phyloP scores from a whole-genome alignment of 2,113 vertebrate species.

The Sinocyclocheilus rhinocerous region DNA sequence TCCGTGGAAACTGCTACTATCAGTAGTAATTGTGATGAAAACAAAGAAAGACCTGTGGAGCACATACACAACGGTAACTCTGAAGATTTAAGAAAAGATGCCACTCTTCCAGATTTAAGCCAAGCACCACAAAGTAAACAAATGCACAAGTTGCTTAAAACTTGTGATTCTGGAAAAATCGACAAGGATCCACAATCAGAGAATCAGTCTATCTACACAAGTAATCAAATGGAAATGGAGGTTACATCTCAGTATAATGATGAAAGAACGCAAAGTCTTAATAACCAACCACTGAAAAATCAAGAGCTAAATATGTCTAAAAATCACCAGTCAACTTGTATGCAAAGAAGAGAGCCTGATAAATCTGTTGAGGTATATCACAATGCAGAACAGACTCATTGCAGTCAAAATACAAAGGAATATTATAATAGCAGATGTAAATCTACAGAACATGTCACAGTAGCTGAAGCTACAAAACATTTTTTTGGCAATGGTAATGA shows the following conservation, averaged over 20 bases:
- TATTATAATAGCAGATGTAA: conserved; percentile 3
- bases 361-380: background rate
- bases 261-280: background rate
- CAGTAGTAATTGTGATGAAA: background rate
- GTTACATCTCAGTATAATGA: background rate
- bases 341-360: background rate
- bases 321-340: conserved; percentile 1
- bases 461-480: conserved; percentile 2
- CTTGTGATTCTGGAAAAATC: background rate
- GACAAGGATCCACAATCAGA: background rate
- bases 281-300: background rate
- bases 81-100: conserved; percentile 13
- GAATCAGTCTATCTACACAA: background rate
- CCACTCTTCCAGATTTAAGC: conserved; percentile 8
- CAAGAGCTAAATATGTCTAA: background rate
- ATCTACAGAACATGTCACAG: conserved; percentile 1
- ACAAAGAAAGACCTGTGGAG: background rate
- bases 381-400: background rate
- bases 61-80: background rate
- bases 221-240: background rate
- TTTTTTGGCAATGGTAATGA: conserved; percentile 15
- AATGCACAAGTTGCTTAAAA: background rate
- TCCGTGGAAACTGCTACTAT: background rate
- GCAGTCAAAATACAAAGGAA: conserved; percentile 26
- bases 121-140: background rate